These are phyloP conservation scores for Mamestra brassicae DNA, from an alignment of 2,888 invertebrate genomes.

Conservation along the genomic window DNA sequence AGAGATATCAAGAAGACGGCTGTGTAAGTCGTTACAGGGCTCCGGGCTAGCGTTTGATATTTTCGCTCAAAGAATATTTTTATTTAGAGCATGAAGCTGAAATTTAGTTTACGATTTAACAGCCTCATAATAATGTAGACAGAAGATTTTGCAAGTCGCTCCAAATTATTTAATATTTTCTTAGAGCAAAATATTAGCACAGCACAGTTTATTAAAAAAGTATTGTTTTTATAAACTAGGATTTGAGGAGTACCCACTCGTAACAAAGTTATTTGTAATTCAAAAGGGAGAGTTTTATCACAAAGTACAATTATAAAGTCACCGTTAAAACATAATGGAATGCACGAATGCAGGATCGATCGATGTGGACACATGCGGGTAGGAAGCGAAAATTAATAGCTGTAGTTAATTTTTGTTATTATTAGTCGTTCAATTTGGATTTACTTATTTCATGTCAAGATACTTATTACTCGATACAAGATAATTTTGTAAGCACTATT, in stretches of 20 bases:
- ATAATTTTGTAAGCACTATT: background rate
- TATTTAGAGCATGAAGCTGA: conserved; percentile 62
- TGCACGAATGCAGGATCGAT: conserved; percentile 79
- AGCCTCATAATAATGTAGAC: conserved; percentile 33
- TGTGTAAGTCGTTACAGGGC: conserved; percentile 79
- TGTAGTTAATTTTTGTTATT: conserved; percentile 48
- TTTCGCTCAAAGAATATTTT: conserved; percentile 75
- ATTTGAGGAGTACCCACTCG: conserved; percentile 7
- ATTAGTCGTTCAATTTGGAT: conserved; percentile 19
- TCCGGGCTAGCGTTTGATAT: conserved; percentile 78
- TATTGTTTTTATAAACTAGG: background rate
- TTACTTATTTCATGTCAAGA: conserved; percentile 2
- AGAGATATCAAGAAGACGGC: conserved; percentile 76
- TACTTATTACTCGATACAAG: too few species aligned
- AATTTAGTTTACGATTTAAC: conserved; percentile 51
- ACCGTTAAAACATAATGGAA: conserved; percentile 76
- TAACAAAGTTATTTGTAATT: conserved; percentile 23
- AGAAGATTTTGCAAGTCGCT: conserved; percentile 29
- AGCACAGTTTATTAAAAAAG: conserved; percentile 28
- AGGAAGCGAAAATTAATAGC: conserved; percentile 68
- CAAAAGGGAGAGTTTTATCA: conserved; percentile 65
- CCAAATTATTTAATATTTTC: conserved; percentile 28
- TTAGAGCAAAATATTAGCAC: conserved; percentile 1
- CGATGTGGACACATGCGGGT: conserved; percentile 83
- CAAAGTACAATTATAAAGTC: conserved; percentile 66